phyloP scores from a whole-genome alignment of 2,888 invertebrate genomes.

The Laothoe populi region DNA sequence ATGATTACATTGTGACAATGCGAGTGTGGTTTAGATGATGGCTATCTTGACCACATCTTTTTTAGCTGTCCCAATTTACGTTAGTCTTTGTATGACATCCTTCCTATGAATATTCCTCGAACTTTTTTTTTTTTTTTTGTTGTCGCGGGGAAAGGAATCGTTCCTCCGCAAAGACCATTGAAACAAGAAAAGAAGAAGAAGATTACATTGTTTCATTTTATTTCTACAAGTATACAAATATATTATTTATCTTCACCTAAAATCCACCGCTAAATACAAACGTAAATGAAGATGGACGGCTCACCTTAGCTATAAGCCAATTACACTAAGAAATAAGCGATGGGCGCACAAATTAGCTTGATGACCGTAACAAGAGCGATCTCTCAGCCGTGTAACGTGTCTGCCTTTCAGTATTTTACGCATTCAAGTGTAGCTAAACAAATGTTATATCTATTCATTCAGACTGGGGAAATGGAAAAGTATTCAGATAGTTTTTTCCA shows the following conservation, averaged over 20 bases:
- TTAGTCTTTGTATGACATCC: too few relatives aligned
- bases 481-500: too few relatives aligned
- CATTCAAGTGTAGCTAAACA: not conserved
- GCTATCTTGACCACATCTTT: too few relatives aligned
- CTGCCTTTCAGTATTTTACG: not conserved
- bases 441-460: not conserved
- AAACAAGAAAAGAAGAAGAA: too few relatives aligned
- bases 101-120: too few relatives aligned
- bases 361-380: not conserved
- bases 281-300: conserved; percentile 5
- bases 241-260: not conserved
- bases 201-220: too few relatives aligned
- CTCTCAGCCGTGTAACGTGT: not conserved
- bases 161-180: too few relatives aligned
- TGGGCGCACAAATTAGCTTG: conserved; percentile 8
- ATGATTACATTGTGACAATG: too few relatives aligned
- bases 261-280: not conserved
- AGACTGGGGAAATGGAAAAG: not conserved
- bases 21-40: too few relatives aligned
- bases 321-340: conserved; percentile 17
- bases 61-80: too few relatives aligned
- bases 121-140: too few relatives aligned
- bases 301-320: conserved; percentile 10
- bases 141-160: too few relatives aligned
- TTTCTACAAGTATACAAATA: not conserved